Base-by-base conservation (phyloP, 2,797 vertebrate species). In the Vireo griseus region DNA sequence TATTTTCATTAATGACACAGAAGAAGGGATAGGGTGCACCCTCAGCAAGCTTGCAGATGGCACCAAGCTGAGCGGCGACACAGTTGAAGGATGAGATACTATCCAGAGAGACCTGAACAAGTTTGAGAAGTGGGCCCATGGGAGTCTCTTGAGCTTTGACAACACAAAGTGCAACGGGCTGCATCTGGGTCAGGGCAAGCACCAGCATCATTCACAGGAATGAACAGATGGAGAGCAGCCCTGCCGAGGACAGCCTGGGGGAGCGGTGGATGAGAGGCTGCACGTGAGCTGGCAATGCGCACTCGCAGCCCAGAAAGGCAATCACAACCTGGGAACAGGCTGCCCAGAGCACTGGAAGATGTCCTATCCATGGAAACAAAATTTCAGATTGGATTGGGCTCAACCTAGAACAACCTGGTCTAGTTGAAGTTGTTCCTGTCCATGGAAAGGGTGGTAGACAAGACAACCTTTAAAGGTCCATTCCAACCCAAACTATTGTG, bases 101-200 rank as follows among this genome's bases (percentile, higher is more conserved):
- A 51, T 11, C 28, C 65, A 57, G 10, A 71, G 51, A 20, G 16
- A 63, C 29, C 17, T 16, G 29, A 44, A 63, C 11, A 31, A n/a
- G 48, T 16, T 55, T 0, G 0, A 37, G 14, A 75, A 63, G 14
- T 5, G 6, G 20, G 44, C 14, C 47, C 28, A 16, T 16, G 13
- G 42, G 11, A 55, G 15, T 17, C 22, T 44, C 37, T 42, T 7
- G 22, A 25, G 11, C 28, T 28, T 63, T 44, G 57, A 63, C 37
- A 83, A 21, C n/a, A 57, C 11, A 19, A 6, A 39, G 57, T 16
- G n/a, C 28, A 57, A 76, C 13, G 22, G 25, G n/a, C 42, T 25
- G 11, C 28, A 44, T 4, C 6, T 44, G 28, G 11, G 28, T 37
- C 0, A 0, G 16, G 50, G 28, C 50, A 82, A 26, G 2, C 11